Base-by-base conservation (phyloP, 2,113 vertebrate species). In the Nothobranchius furzeri region DNA sequence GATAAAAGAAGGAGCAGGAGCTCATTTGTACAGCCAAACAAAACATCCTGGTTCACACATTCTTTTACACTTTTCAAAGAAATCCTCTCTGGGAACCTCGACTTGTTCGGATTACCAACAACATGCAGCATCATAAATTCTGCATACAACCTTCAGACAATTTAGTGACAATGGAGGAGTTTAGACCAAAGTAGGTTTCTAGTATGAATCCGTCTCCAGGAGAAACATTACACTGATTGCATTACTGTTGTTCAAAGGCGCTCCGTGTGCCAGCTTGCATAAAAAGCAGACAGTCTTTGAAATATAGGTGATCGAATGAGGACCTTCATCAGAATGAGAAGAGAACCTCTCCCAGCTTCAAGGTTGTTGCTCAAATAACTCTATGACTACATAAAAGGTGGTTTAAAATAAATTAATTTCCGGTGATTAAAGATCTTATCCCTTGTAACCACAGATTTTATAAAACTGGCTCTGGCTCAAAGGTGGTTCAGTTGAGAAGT, bases 91-190 rank as follows among this genome's bases (percentile, higher is more conserved):
- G 2, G 45, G 14, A 50, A 53, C 68, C 59, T 67, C 30, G 40
- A 58, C 46, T 51, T 70, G 37, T 42, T 59, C 47, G 35, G 50
- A 48, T 30, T 15, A n/a, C 17, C n/a, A 54, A 65, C 45, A 51
- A 69, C 42, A 35, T 42, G 49, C 30, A 56, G n/a, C 17, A 43
- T 25, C 15, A 7, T 14, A 37, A 56, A 52, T 20, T 25, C 42
- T 47, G 42, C 64, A 24, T 51, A 42, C n/a, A 45, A 64, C 14
- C 15, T 43, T 59, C 36, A 1, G 56, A 15, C 35, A 51, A 70
- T 66, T 53, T 15, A 15, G n/a, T 13, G 45, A 57, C 4, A 68
- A 43, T n/a, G 45, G 25, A n/a, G 6, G 42, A 69, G 68, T 67
- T 40, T 17, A 17, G 65, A 70, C 52, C 7, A 2, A 12, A 45